Conservation (phyloP, 2,113 vertebrate species). For the Bos indicus region DNA sequence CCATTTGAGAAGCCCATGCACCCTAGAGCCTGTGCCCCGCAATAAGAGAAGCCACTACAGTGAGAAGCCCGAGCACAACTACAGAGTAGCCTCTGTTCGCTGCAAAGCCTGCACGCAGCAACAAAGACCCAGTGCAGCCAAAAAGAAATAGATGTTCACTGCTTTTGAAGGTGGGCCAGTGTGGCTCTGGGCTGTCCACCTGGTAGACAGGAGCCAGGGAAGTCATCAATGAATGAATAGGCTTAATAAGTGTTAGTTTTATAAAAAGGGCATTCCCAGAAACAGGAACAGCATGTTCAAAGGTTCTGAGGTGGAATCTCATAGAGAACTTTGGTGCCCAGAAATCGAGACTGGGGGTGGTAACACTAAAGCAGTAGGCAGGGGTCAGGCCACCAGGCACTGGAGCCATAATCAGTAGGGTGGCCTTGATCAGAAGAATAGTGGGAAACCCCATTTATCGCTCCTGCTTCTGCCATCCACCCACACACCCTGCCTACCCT, state of each 20-base stretch:
- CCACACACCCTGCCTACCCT: not conserved
- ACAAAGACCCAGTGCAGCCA: not conserved
- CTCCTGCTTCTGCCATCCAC: not conserved
- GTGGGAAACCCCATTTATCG: not conserved
- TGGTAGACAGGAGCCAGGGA: not conserved
- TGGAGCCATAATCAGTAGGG: not conserved
- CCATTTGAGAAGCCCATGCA: not conserved
- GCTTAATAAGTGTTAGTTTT: not conserved
- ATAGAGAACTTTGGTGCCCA: not conserved
- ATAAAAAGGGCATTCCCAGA: not conserved
- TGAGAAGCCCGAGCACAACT: not conserved
- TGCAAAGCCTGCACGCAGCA: not conserved
- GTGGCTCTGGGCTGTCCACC: not conserved
- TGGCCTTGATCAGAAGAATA: not conserved
- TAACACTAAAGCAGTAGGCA: not conserved
- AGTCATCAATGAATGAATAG: not conserved
- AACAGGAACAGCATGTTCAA: not conserved
- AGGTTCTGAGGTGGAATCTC: not conserved
- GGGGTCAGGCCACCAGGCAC: not conserved
- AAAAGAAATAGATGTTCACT: not conserved
- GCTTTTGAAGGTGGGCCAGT: not conserved
- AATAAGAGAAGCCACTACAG: not conserved
- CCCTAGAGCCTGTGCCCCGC: not conserved
- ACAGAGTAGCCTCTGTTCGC: not conserved
- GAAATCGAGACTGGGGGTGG: not conserved